These are phyloP conservation scores for Catharus ustulatus DNA, from an alignment of 2,797 vertebrate genomes.

Conservation along the genomic window DNA sequence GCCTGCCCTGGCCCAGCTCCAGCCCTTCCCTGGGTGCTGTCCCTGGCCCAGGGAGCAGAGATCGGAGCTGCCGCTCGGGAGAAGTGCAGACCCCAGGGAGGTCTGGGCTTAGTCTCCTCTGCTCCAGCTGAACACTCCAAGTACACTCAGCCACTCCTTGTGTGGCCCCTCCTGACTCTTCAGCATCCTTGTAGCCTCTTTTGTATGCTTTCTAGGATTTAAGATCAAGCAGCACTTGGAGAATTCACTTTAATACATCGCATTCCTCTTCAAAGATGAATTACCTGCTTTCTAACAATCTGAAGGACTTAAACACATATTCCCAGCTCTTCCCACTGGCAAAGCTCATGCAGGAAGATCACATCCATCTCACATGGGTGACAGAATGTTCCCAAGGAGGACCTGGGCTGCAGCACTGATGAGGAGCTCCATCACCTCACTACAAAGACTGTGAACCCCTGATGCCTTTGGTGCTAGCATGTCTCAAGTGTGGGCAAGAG, in stretches of 20 bases:
- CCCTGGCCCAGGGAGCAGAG: neutral
- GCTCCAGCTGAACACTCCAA: neutral
- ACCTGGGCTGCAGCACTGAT: neutral
- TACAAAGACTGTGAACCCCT: neutral
- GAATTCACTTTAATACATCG: neutral
- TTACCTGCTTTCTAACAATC: neutral
- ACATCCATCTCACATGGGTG: neutral
- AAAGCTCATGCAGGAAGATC: neutral
- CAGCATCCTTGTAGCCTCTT: neutral
- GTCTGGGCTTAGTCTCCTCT: neutral
- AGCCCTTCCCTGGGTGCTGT: accelerated
- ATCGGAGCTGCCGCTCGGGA: accelerated
- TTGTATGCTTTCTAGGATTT: neutral
- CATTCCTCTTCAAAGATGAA: neutral
- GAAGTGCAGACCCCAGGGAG: neutral
- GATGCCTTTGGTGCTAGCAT: accelerated
- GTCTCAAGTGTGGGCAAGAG: neutral
- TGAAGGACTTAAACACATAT: neutral
- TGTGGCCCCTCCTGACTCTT: neutral
- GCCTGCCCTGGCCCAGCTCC: neutral
- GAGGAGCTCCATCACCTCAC: neutral
- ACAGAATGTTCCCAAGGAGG: neutral
- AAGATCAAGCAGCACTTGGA: neutral
- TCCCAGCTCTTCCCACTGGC: neutral
- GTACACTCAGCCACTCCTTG: accelerated